Base-by-base conservation (phyloP, 1,140 invertebrate genomes). In the Ectropis grisescens region DNA sequence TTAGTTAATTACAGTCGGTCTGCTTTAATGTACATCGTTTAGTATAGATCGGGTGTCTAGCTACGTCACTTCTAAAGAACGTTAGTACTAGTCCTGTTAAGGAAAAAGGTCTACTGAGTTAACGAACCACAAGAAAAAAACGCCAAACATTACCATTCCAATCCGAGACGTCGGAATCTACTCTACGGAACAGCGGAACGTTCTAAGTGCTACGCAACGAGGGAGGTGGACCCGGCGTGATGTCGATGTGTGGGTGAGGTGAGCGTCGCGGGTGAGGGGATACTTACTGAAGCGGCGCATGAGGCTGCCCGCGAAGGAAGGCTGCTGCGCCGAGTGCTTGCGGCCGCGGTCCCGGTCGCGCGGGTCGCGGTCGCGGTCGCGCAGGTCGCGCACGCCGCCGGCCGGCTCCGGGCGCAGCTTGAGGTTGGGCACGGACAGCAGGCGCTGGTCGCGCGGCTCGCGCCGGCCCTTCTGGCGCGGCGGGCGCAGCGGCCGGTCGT, bases 271-370 rank as follows among this genome's bases (percentile, higher is more conserved):
- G 41, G 34, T 39, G 46, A 30, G 30, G 30, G 11, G 31, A 34
- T 86, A 93, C 92, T 93, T 92, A 93, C 91, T 92, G 87, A 93
- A 91, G 85, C 90, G 87, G 70, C 91, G 87, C 83, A 91, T 91
- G 53, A 93, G 82, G 84, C 86, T 90, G 57, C 89, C 87, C 45
- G 88, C 86, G 75, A 90, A 89, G 30, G 87, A 84, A 13, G 84
- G 80, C 50, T 68, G 80, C 22, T 50, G 72, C 33, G 49, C 58
- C 41, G 64, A 51, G 36, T 61, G 50, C 51, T 52, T 72, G 53
- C 68, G 72, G 3, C 8, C 8, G 16, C 16, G 16, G 16, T 8
- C 3, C 16, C 3, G 16, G 16, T 19, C 16, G 16, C 16, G 16
- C 16, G 8, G 3, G 8, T 8, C 8, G 3, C 8, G 3, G 3